Conservation (phyloP, 2,797 vertebrate species). For the Morus bassanus region DNA sequence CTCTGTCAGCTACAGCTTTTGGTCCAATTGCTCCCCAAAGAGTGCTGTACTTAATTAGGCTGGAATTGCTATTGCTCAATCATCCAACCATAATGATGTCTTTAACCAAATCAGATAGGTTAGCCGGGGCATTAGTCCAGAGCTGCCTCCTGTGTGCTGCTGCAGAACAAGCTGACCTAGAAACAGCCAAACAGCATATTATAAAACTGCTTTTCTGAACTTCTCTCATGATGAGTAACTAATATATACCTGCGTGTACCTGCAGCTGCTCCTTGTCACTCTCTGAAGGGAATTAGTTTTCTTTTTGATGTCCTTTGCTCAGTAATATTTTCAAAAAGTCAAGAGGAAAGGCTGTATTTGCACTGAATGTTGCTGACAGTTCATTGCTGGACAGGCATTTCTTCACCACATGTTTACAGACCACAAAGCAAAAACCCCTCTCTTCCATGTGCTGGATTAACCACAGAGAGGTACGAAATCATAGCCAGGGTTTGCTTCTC, state of each 20-base stretch:
- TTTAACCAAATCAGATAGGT: slow-evolving; percentile 4
- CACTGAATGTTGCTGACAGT: not conserved
- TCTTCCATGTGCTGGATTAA: not conserved
- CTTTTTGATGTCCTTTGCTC: not conserved
- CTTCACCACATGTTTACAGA: not conserved
- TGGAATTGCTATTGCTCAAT: slow-evolving; percentile 7
- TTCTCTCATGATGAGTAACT: not conserved
- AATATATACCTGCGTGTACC: not conserved
- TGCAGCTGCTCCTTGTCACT: not conserved
- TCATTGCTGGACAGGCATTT: not conserved
- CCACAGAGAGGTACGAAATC: not conserved
- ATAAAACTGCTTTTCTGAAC: not conserved
- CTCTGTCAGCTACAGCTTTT: slow-evolving; percentile 29
- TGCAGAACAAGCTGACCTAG: slow-evolving; percentile 57
- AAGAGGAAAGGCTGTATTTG: not conserved
- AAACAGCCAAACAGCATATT: not conserved
- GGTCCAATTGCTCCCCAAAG: slow-evolving; percentile 30
- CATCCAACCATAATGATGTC: not conserved
- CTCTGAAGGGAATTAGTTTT: not conserved
- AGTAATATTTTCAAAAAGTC: not conserved
- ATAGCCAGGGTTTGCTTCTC: not conserved
- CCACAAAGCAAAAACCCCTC: not conserved
- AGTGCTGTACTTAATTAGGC: slow-evolving; percentile 31
- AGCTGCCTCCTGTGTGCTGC: not conserved
- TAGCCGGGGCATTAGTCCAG: not conserved